Evolutionary conservation across 2,888 invertebrate genomes (phyloP), one percentile per base, ranked within the genome.

Genomic region (Mythimna lalbum): DNA sequence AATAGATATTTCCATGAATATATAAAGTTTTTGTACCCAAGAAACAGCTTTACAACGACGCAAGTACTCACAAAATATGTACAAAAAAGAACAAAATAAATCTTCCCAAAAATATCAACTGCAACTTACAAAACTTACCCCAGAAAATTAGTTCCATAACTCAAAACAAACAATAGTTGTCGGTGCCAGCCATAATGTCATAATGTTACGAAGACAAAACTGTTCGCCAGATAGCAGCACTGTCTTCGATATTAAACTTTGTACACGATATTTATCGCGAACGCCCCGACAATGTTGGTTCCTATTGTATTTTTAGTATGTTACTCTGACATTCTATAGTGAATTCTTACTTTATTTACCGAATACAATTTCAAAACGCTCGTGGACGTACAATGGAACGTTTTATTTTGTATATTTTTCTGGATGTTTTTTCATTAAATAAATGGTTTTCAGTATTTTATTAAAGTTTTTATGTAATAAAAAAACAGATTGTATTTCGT

Each of bases 131-230:
- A 64, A 78, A 79, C n/a, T 57, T 59, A 31, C 64, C 53, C 62
- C 49, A 73, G 73, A 76, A 72, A 73, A 80, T 80, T 80, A 80
- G 66, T 60, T 66, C 69, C 57, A 80, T 80, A 80, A 80, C 65
- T 80, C 81, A 80, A 66, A 73, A 65, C 76, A 69, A 63, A 80
- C 80, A 80, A 80, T 80, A 81, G 77, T 66, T 69, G 67, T 73
- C 69, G 63, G 64, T 69, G 55, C 47, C 69, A 63, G 61, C 81
- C 52, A 74, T 78, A 75, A 74, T 63, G 77, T 72, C 65, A 76
- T 76, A 75, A 80, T 71, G 53, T 65, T 61, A 49, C 66, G 66
- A 69, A 65, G 69, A 80, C 81, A 80, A 80, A 80, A 80, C 69
- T 73, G 63, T 33, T 60, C 63, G 55, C 76, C 66, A 76, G 76